Evolutionary conservation across 2,888 invertebrate species (phyloP).

Genomic region (Molorchus minor): DNA sequence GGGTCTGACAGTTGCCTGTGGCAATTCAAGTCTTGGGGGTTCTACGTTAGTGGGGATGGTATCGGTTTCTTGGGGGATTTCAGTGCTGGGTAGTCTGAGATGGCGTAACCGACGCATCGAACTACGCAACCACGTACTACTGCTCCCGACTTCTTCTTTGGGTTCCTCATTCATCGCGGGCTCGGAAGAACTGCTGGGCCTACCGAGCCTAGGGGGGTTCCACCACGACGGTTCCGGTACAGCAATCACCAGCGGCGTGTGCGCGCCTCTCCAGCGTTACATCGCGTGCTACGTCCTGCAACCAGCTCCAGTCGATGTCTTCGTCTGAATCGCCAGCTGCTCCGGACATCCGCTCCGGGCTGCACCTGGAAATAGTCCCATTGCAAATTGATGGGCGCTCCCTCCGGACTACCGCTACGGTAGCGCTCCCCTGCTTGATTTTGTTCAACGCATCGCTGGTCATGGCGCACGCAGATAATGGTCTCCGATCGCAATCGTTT

Average conservation of each 20-base stretch:
- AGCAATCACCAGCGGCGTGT: constrained; percentile 53
- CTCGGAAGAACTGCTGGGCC: constrained; percentile 44
- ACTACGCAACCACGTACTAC: constrained; percentile 65
- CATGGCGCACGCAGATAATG: constrained; percentile 45
- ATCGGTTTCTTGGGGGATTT: constrained; percentile 25
- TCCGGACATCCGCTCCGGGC: constrained; percentile 49
- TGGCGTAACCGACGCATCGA: constrained; percentile 68
- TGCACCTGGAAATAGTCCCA: constrained; percentile 47
- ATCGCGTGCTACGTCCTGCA: constrained; percentile 52
- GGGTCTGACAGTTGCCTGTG: constrained; percentile 53
- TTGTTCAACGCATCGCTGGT: constrained; percentile 40
- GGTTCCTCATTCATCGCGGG: constrained; percentile 42
- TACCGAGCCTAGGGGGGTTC: constrained; percentile 41
- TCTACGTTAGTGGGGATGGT: constrained; percentile 10
- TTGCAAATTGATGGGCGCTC: constrained; percentile 38
- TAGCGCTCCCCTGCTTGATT: constrained; percentile 37
- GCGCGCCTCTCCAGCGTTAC: constrained; percentile 49
- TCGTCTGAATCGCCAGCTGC: constrained; percentile 51
- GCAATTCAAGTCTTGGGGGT: constrained; percentile 60
- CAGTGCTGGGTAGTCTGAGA: constrained; percentile 62
- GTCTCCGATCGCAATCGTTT: constrained; percentile 37
- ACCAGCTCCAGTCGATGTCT: constrained; percentile 58
- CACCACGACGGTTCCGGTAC: constrained; percentile 56
- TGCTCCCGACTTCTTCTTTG: constrained; percentile 44
- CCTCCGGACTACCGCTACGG: constrained; percentile 45